Base-by-base conservation (phyloP, 2,888 invertebrate species). In the Phrixothrix hirtus region DNA sequence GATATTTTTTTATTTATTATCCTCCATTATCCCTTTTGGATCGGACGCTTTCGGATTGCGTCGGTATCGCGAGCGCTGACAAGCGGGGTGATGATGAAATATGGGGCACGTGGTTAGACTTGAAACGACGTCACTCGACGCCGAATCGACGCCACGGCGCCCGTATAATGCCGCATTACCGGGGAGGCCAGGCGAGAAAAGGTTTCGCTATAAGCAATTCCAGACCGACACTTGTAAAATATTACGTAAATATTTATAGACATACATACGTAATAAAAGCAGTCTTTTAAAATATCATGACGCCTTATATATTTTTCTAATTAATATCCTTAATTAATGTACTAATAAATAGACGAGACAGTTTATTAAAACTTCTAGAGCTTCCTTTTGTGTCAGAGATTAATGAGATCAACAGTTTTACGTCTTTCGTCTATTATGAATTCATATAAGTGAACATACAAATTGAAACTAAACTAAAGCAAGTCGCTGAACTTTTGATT, bases 21-120 rank as follows among this genome's bases (percentile, higher is more conserved):
- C 72, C 73, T 67, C 71, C 72, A 72, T 73, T 73, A 72, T 74
- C 72, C 73, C 70, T 70, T 68, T 63, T 64, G 68, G 67, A 63
- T 69, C 71, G 70, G 66, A 53, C 55, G 57, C 56, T 58, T 62
- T 70, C 72, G 72, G 66, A 39, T 47, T 57, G 54, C 53, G 54
- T 71, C 68, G 52, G 48, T 44, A 37, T 43, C 41, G 36, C 43
- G 46, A 55, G 44, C 66, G 66, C 69, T 71, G 73, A 66, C 73
- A 69, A 67, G 64, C 66, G 69, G 77, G 78, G 79, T 82, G 82
- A 83, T 81, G 83, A 83, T 83, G 83, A 83, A 83, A 83, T 83
- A 83, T 83, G 81, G 83, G 82, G 82, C 83, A 83, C 83, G 83
- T 83, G 83, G 83, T 83, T 81, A 81, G 84, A 83, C 83, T 83